phyloP scores from a whole-genome alignment of 2,797 vertebrate genomes.

The Hydrolagus colliei region DNA sequence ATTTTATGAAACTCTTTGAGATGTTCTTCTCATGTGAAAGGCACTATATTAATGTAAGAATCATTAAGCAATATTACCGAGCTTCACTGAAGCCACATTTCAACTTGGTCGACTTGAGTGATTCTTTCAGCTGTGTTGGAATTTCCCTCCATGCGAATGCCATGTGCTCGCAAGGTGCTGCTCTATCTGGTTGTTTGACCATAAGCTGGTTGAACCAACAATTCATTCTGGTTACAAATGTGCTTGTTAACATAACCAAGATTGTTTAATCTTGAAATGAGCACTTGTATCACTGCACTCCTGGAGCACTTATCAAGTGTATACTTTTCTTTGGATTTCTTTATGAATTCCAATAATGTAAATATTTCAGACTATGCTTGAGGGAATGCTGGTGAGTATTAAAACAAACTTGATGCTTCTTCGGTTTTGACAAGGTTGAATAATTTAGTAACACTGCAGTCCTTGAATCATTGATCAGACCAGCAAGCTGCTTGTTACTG shows the following conservation, averaged over 20 bases:
- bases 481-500: not conserved
- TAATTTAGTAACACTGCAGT: not conserved
- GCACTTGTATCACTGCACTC: not conserved
- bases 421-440: conserved; percentile 20
- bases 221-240: not conserved
- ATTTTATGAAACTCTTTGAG: too few relatives aligned
- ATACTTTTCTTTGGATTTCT: not conserved
- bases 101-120: too few relatives aligned
- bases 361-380: conserved; percentile 17
- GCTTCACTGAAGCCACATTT: too few relatives aligned
- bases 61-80: too few relatives aligned
- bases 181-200: not conserved
- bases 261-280: not conserved
- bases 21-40: too few relatives aligned
- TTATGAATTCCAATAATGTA: not conserved
- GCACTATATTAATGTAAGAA: too few relatives aligned
- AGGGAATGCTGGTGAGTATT: conserved; percentile 7
- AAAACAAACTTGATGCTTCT: not conserved
- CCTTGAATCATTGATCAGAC: conserved; percentile 2
- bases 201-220: not conserved
- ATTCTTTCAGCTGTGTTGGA: too few relatives aligned
- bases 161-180: not conserved
- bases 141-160: not conserved
- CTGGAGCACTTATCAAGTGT: not conserved
- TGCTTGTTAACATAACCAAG: not conserved